A percentile compares a stretch with the other conserved stretches of the same genome.
phyloP scores from a whole-genome alignment of 2,797 vertebrate species.

The Tauraco hartlaubi region DNA sequence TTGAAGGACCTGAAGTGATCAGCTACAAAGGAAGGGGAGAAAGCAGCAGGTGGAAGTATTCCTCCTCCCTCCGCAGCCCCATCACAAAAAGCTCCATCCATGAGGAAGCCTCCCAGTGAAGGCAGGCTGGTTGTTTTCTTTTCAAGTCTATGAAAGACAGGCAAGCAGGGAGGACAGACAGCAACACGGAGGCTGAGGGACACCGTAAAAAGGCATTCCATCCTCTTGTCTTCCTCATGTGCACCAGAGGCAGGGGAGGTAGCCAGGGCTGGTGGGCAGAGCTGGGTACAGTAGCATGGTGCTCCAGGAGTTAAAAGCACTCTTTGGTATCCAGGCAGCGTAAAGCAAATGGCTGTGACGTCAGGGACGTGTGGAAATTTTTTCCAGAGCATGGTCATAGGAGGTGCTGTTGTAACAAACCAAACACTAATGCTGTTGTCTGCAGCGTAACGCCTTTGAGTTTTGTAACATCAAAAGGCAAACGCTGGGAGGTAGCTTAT shows the following conservation, averaged over 20 bases:
- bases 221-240: neutral
- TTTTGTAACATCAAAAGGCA: slow-evolving; percentile 61
- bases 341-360: slow-evolving; percentile 83
- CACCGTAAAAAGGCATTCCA: neutral
- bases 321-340: slow-evolving; percentile 82
- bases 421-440: slow-evolving; percentile 61
- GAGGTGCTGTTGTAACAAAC: slow-evolving; percentile 76
- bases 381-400: slow-evolving; percentile 81
- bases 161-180: neutral
- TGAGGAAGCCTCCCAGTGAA: neutral
- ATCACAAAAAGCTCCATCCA: neutral
- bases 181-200: neutral
- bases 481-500: slow-evolving; percentile 36
- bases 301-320: slow-evolving; percentile 79
- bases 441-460: slow-evolving; percentile 26
- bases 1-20: neutral
- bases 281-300: neutral
- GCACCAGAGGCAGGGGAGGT: neutral
- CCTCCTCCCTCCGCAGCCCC: neutral
- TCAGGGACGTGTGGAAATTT: slow-evolving; percentile 83
- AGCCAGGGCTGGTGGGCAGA: neutral
- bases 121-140: neutral
- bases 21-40: neutral
- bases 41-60: neutral
- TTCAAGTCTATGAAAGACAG: neutral